phyloP scores from a whole-genome alignment of 2,113 vertebrate genomes.

The Macroglossus sobrinus region DNA sequence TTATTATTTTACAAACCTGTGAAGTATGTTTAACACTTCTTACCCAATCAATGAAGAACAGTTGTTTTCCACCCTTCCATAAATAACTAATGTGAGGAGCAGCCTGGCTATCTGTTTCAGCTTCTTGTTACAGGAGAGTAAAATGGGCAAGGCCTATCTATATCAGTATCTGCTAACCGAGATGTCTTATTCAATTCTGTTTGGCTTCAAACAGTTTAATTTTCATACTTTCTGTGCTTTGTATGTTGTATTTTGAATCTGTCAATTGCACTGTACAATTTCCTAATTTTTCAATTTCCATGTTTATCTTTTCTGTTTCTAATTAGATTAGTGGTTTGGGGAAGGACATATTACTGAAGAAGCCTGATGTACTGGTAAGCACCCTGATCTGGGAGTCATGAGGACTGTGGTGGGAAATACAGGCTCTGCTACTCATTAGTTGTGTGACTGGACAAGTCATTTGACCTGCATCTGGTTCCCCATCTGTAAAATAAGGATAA shows the following conservation, averaged over 20 bases:
- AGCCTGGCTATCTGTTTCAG: conserved; percentile 68
- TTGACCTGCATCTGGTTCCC: conserved; percentile 36
- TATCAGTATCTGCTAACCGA: conserved; percentile 45
- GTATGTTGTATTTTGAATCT: background rate
- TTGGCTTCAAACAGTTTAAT: conserved; percentile 1
- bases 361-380: background rate
- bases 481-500: conserved; percentile 7
- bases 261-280: background rate
- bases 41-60: conserved; percentile 53
- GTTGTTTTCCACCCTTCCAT: conserved; percentile 70
- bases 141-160: background rate
- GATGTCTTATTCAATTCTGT: background rate
- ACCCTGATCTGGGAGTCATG: background rate
- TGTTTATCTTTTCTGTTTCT: conserved; percentile 12
- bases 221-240: background rate
- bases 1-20: conserved; percentile 51
- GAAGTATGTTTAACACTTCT: conserved; percentile 52
- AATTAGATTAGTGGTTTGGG: background rate
- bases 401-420: background rate
- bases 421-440: conserved; percentile 7
- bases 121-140: conserved; percentile 60
- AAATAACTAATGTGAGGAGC: conserved; percentile 73
- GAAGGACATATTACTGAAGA: background rate
- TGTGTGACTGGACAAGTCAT: background rate
- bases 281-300: background rate